These are phyloP conservation scores for Hydractinia symbiolongicarpus DNA, from an alignment of 30 jellyfish, hydroid and myxozoan genomes.

Conservation along the genomic window DNA sequence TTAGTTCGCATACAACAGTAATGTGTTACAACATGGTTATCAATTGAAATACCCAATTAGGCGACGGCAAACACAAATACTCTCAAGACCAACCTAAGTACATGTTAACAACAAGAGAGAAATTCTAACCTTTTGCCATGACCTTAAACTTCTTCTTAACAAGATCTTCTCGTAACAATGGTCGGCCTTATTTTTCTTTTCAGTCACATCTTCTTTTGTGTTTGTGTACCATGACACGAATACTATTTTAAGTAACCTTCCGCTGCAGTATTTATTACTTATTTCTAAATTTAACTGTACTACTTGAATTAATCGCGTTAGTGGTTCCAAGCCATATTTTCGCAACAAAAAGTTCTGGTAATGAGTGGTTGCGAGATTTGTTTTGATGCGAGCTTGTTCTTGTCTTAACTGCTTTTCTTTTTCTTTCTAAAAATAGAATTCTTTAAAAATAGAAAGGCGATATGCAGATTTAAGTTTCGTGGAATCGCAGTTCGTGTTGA, in stretches of 20 bases:
- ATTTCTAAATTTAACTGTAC: conserved; percentile 42
- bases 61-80: neutral
- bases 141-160: conserved; percentile 44
- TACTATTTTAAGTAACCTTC: conserved; percentile 17
- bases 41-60: too few species aligned
- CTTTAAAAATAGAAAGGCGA: too few species aligned
- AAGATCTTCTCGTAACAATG: conserved; percentile 41
- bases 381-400: conserved; percentile 36
- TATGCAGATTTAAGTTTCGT: too few species aligned
- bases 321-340: conserved; percentile 71
- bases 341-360: conserved; percentile 31
- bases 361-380: conserved; percentile 44
- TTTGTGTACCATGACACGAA: conserved; percentile 43
- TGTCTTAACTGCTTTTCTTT: conserved; percentile 45
- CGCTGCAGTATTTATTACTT: conserved; percentile 35
- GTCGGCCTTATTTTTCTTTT: conserved; percentile 33
- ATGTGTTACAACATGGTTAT: too few species aligned
- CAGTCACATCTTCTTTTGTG: conserved; percentile 34
- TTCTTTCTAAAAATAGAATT: conserved; percentile 46
- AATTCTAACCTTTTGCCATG: conserved; percentile 57
- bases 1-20: too few species aligned
- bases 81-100: neutral
- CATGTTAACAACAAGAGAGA: neutral
- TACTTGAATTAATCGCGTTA: conserved; percentile 52
- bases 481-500: too few species aligned